These are phyloP conservation scores for Hipposideros armiger DNA, from an alignment of 2,113 vertebrate genomes.

Conservation along the genomic window DNA sequence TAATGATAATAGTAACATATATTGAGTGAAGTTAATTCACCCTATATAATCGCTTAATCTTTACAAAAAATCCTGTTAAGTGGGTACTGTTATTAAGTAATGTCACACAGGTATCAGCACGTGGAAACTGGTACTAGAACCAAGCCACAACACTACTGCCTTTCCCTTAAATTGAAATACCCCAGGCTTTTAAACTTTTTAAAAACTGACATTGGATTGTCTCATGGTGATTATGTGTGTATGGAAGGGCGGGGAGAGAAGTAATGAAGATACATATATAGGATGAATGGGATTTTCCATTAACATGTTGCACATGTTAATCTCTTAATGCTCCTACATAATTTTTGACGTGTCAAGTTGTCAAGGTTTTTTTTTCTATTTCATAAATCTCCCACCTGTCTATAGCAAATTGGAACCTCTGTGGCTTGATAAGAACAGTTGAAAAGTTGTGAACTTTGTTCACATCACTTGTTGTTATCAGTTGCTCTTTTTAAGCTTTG, in stretches of 20 bases:
- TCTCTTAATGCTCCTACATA: not conserved
- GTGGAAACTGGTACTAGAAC: not conserved
- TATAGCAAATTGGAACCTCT: not conserved
- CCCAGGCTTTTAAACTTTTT: not conserved
- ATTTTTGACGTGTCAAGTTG: slow-evolving; percentile 15
- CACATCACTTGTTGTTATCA: not conserved
- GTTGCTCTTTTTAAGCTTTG: slow-evolving; percentile 43
- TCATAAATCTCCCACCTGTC: not conserved
- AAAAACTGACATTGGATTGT: not conserved
- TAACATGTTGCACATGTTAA: not conserved
- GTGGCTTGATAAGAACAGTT: slow-evolving; percentile 6
- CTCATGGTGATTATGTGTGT: not conserved
- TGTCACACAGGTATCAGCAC: not conserved
- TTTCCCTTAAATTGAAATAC: not conserved
- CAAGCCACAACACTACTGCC: not conserved
- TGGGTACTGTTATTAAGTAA: not conserved
- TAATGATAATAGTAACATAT: not conserved
- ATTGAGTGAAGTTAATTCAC: not conserved
- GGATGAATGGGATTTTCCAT: not conserved
- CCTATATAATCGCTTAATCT: not conserved
- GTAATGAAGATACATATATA: not conserved
- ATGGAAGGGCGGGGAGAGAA: not conserved
- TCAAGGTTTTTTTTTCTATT: not conserved
- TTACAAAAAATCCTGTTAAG: not conserved
- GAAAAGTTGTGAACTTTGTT: slow-evolving; percentile 42